Evolutionary conservation across 2,888 invertebrate species (phyloP).

Genomic region (Chaitophorus viminalis): DNA sequence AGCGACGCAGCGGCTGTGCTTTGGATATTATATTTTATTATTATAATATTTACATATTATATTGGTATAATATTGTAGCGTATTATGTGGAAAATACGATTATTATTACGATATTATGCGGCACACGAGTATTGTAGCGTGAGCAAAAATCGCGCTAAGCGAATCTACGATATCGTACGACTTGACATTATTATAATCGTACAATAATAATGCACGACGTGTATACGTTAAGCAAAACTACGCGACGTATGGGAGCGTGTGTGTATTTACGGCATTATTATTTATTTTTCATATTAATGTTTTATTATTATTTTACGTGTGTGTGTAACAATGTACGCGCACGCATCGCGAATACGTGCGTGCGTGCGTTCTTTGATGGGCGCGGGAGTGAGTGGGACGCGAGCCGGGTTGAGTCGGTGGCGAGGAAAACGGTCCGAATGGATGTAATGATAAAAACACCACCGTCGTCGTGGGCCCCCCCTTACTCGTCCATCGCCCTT

Average conservation of each 20-base stretch:
- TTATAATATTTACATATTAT: no score
- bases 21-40: no score
- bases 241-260: neutral
- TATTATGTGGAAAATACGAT: no score
- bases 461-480: neutral
- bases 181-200: neutral
- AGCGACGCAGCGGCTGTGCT: no score
- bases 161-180: no score
- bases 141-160: no score
- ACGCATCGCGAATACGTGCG: slow-evolving; percentile 18
- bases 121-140: no score
- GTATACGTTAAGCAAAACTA: neutral
- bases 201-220: no score
- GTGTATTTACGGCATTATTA: neutral
- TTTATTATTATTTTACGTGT: neutral
- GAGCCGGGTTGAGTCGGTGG: neutral
- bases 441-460: slow-evolving; percentile 35
- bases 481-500: neutral
- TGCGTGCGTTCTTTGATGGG: neutral
- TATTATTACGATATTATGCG: no score
- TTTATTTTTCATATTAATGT: neutral
- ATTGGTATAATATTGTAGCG: no score
- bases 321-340: neutral
- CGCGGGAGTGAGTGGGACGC: neutral
- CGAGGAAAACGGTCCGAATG: slow-evolving; percentile 12